Conservation (phyloP, 2,797 vertebrate species). For the Garrulus glandarius region DNA sequence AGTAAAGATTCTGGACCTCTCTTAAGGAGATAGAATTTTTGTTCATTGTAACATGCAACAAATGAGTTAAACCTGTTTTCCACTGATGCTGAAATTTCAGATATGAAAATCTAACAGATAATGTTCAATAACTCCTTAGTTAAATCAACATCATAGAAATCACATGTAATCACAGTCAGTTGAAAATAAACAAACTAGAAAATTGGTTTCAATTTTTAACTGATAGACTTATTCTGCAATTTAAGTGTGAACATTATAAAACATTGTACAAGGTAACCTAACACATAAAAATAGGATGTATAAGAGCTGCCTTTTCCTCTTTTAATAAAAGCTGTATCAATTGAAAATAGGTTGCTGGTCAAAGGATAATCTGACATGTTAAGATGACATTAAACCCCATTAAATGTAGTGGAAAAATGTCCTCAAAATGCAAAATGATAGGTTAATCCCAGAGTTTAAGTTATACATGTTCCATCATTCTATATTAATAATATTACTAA, state of each 20-base stretch:
- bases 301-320: background rate
- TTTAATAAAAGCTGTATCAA: background rate
- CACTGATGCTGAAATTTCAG: background rate
- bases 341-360: background rate
- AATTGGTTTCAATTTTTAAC: background rate
- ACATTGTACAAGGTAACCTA: background rate
- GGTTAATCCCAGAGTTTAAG: background rate
- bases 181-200: background rate
- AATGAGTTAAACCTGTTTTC: background rate
- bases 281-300: background rate
- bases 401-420: background rate
- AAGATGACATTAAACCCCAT: background rate
- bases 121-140: background rate
- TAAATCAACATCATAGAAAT: background rate
- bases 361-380: background rate
- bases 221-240: background rate
- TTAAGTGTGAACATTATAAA: background rate
- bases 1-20: background rate
- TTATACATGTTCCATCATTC: background rate
- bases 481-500: background rate
- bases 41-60: background rate
- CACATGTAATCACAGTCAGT: background rate
- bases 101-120: background rate
- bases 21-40: background rate
- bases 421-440: background rate